phyloP scores from a whole-genome alignment of 1,140 invertebrate species.

The fruit fly (Drosophila melanogaster) region DNA sequence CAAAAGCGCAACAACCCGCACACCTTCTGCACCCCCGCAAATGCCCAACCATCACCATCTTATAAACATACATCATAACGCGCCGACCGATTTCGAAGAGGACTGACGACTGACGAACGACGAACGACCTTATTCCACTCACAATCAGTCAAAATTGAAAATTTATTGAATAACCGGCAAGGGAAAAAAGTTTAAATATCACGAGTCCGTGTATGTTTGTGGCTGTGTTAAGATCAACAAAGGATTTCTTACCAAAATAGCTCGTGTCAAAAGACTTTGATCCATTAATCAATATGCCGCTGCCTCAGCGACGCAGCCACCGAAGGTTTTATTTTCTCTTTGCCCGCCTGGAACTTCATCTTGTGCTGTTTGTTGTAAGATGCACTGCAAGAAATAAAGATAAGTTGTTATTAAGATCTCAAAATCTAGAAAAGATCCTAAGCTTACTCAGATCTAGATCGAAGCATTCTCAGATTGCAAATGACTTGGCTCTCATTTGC shows the following conservation, averaged over 20 bases:
- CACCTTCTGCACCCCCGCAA: constrained; percentile 15
- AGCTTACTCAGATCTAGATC: no score
- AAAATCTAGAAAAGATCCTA: no score
- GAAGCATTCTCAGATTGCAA: no score
- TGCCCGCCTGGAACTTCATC: constrained; percentile 30
- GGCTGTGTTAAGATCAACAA: constrained; percentile 82
- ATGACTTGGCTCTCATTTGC: no score
- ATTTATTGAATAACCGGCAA: constrained; percentile 83
- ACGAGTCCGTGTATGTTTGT: constrained; percentile 44
- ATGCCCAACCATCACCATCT: constrained; percentile 14
- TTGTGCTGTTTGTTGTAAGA: constrained; percentile 34
- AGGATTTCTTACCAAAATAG: constrained; percentile 84
- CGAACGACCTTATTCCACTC: constrained; percentile 83
- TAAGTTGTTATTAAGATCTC: no score
- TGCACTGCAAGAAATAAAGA: constrained; percentile 3
- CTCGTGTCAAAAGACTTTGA: constrained; percentile 85
- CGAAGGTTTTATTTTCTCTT: constrained; percentile 66
- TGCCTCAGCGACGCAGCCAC: constrained; percentile 45
- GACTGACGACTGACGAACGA: constrained; percentile 72
- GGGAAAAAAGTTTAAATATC: constrained; percentile 41
- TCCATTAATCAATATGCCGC: constrained; percentile 84
- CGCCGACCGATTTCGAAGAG: constrained; percentile 51
- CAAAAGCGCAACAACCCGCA: constrained; percentile 57
- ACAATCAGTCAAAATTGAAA: constrained; percentile 85
- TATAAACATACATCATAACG: constrained; percentile 80